Percentiles rank a stretch among this genome's conserved stretches.
These are phyloP conservation scores for Drosophila albomicans DNA, from an alignment of 1,140 invertebrate species.

Conservation along the genomic window DNA sequence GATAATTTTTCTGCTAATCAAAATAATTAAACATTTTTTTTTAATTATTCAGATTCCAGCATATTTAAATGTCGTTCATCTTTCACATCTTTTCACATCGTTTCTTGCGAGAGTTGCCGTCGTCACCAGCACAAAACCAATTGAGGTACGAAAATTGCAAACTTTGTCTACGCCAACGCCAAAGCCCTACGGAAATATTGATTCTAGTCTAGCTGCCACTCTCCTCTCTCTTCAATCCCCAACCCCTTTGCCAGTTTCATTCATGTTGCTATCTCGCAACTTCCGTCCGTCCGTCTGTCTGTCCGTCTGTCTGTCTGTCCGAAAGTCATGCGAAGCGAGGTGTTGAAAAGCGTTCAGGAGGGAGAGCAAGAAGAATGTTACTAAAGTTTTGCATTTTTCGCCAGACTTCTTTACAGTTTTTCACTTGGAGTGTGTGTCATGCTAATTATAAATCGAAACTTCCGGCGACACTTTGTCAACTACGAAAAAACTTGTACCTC, in stretches of 20 bases:
- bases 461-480: conserved; percentile 80
- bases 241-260: background rate
- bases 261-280: conserved; percentile 10
- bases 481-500: conserved; percentile 51
- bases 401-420: conserved; percentile 75
- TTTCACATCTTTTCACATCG: background rate
- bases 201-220: conserved; percentile 56
- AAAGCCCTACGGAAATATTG: conserved; percentile 73
- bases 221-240: background rate
- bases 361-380: background rate
- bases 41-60: conserved; percentile 2
- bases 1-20: background rate
- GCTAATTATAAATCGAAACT: conserved; percentile 84
- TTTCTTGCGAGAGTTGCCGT: conserved; percentile 10
- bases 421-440: conserved; percentile 77
- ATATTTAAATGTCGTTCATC: conserved; percentile 5
- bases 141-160: conserved; percentile 77
- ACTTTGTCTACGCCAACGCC: conserved; percentile 65
- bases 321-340: background rate
- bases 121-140: conserved; percentile 59
- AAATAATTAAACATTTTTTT: background rate
- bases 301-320: background rate
- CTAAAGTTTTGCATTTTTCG: conserved; percentile 75
- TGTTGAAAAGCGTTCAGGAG: background rate
- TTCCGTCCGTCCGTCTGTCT: conserved; percentile 14